Evolutionary conservation across 2,113 vertebrate species (phyloP).

Genomic region (Lampris incognitus): DNA sequence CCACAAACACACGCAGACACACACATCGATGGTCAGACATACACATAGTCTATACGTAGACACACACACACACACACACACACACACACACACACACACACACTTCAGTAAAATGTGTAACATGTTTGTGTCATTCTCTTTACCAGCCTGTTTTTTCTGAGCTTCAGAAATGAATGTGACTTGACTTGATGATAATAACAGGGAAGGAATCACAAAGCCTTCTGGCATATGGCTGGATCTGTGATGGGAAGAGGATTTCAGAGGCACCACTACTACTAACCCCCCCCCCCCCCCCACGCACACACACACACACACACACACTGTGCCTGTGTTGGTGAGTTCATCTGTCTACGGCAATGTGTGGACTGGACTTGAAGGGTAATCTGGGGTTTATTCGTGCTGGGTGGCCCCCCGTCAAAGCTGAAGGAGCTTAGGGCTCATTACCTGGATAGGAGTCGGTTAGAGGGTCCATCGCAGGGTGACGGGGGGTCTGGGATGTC

Average conservation of each 20-base stretch:
- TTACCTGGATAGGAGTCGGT: constrained; percentile 36
- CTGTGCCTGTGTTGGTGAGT: neutral
- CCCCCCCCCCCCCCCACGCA: neutral
- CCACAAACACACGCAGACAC: neutral
- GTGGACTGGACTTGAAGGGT: constrained; percentile 16
- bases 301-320: no score
- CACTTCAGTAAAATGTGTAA: neutral
- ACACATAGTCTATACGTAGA: neutral
- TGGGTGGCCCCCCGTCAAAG: constrained; percentile 34
- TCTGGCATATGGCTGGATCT: constrained; percentile 30
- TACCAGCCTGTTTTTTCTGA: no score
- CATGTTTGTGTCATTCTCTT: no score
- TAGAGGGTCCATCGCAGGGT: no score
- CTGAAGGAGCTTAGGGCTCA: constrained; percentile 60
- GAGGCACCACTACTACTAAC: neutral
- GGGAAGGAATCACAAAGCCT: neutral
- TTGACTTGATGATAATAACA: no score
- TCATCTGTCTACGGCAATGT: neutral
- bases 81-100: constrained; percentile 3
- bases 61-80: neutral
- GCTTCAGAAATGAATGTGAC: no score
- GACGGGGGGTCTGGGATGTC: no score
- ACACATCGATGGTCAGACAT: neutral
- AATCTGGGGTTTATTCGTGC: constrained; percentile 39
- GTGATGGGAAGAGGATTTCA: constrained; percentile 35